Base-by-base conservation (phyloP, 1,140 invertebrate genomes). In the Trichonephila clavipes region DNA sequence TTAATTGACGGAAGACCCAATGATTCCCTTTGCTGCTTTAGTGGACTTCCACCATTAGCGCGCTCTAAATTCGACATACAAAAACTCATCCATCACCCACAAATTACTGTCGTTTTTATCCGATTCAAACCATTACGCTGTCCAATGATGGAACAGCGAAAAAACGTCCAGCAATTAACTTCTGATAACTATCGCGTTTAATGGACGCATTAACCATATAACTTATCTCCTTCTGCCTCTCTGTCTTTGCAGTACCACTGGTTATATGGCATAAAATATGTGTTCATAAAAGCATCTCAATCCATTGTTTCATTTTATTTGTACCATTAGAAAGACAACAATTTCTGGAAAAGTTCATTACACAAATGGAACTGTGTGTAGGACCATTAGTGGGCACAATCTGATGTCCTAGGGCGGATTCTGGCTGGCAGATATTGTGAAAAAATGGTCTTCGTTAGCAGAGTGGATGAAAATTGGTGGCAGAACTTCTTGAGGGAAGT, bases 201-300 rank as follows among this genome's bases (percentile, higher is more conserved):
- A 88, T 66, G 86, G 86, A 44, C 21, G 10, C 62, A 88, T 88
- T 88, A 66, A 44, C 61, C 64, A 88, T 88, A 34, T 88, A 66
- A 88, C 34, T 6, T 88, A 28, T 64, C 59, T 88, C 28, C 18
- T 34, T 19, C 16, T 62, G 19, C 21, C 72, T 19, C 34, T 40
- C 5, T n/a, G 7, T 83, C 58, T 85, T 18, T 85, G n/a, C 10
- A 85, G 82, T 59, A 7, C 24, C 21, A 18, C 18, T 88, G 83
- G n/a, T n/a, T 34, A 18, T 88, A 18, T 7, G 61, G 40, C 28
- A 66, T 85, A 40, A 88, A 66, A 88, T 88, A 64, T 88, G 24
- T 40, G 86, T 44, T 88, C 86, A 88, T 66, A 88, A 88, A 88
- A 66, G 16, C 59, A 62, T 64, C 19, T 6, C 24, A 19, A 40